Conservation (phyloP, 2,113 vertebrate species). For the Thamnophis sirtalis region DNA sequence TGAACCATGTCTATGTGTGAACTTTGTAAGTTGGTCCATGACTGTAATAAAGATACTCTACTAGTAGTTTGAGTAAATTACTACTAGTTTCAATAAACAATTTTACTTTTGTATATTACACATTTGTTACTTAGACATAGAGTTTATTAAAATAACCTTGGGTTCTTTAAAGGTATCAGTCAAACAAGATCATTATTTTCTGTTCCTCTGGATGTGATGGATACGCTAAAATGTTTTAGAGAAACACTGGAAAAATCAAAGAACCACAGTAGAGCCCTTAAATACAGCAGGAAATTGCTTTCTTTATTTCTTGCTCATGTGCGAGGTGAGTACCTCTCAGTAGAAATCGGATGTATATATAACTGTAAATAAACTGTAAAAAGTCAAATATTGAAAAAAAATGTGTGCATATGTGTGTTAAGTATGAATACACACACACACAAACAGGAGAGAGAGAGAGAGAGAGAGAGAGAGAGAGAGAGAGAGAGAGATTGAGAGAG, state of each 20-base stretch:
- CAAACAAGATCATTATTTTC: conserved; percentile 68
- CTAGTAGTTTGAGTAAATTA: background rate
- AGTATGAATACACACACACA: background rate
- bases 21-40: background rate
- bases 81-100: background rate
- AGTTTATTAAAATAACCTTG: background rate
- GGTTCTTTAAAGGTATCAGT: conserved; percentile 63
- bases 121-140: background rate
- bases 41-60: background rate
- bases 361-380: background rate
- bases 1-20: background rate
- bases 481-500: too few relatives aligned
- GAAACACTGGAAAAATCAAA: conserved; percentile 74
- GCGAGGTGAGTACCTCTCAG: conserved; percentile 72
- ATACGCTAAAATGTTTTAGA: conserved; percentile 81
- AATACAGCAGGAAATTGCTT: conserved; percentile 83
- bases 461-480: too few relatives aligned
- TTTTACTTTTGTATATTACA: background rate
- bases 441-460: too few relatives aligned
- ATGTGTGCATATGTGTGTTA: background rate
- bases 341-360: background rate
- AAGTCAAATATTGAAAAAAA: background rate
- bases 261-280: conserved; percentile 72
- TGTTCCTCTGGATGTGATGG: conserved; percentile 84
- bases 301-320: conserved; percentile 77